Conservation (phyloP, 2,113 vertebrate species). For the Bujurquina vittata region DNA sequence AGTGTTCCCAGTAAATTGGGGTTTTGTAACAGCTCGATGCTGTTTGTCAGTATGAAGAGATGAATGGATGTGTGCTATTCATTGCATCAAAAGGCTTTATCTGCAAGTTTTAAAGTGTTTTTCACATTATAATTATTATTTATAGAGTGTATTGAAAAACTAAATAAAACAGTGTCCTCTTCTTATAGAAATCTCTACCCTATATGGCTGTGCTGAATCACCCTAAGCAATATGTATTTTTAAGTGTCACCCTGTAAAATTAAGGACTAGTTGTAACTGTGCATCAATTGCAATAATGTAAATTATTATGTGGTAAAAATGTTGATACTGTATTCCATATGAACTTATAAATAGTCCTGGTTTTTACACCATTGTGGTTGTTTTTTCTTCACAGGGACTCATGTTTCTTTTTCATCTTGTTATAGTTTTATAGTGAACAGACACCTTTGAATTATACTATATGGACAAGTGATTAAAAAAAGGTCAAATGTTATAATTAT, state of each 20-base stretch:
- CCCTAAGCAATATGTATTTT: conserved; percentile 73
- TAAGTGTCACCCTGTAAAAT: conserved; percentile 55
- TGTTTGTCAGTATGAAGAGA: conserved; percentile 51
- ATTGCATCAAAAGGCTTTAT: conserved; percentile 1
- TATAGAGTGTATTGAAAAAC: conserved; percentile 32
- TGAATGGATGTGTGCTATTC: conserved; percentile 23
- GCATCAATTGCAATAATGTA: conserved; percentile 78
- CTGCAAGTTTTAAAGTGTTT: conserved; percentile 34
- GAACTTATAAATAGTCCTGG: conserved; percentile 66
- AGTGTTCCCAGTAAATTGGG: neutral
- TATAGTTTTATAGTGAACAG: neutral
- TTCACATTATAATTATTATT: conserved; percentile 26
- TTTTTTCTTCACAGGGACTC: conserved; percentile 20
- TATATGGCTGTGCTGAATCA: conserved; percentile 53
- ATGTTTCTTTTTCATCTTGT: neutral
- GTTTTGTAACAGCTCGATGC: conserved; percentile 34
- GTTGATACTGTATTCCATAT: conserved; percentile 63
- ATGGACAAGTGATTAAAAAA: neutral
- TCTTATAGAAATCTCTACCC: conserved; percentile 26
- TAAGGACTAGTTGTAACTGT: conserved; percentile 63
- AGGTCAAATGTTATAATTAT: neutral
- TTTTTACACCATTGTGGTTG: conserved; percentile 46
- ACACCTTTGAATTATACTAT: neutral
- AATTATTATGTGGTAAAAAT: conserved; percentile 64
- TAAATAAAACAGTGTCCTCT: neutral